Base-by-base conservation (phyloP, 2,797 vertebrate species). In the Leuciscus waleckii region DNA sequence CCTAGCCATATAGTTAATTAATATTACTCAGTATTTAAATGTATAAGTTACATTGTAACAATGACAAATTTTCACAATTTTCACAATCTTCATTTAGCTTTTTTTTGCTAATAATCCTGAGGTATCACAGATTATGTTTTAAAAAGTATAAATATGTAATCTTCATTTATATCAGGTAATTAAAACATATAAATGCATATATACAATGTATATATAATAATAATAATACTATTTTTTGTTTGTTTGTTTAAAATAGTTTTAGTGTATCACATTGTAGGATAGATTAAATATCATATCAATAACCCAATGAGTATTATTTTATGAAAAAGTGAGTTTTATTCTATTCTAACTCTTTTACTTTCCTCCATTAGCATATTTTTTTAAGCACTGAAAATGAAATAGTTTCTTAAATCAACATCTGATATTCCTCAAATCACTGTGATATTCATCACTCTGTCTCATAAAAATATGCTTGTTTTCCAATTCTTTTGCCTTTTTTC, bases 341-440 rank as follows among this genome's bases (percentile, higher is more conserved):
- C 4, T 37, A 37, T 23, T 21, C 9, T 29, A 29, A 63, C 5
- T 63, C 21, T 56, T 56, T 56, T 56, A 56, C 21, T 56, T 56
- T 56, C 8, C 14, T 1, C 26, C 9, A 63, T 14, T 14, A 14
- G 19, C n/a, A 23, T 23, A 23, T 56, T 11, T 63, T n/a, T 29
- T 63, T 14, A 65, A 63, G 65, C 65, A 19, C 16, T 17, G 17
- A 35, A 35, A 71, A 14, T n/a, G 1, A 70, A 41, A 70, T 70
- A 16, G 11, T 70, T 43, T 70, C 13, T 71, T 1, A 26, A 8
- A 43, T 70, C 21, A 70, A 26, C 41, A 71, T 70, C 37, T 14
- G 3, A n/a, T 71, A 91, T 88, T 89, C 89, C 81, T 88, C 82
- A 90, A 86, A 74, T 75, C 73, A 46, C 14, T 46, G 43, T 67